Conservation (phyloP, 2,797 vertebrate genomes). For the Picus viridis region DNA sequence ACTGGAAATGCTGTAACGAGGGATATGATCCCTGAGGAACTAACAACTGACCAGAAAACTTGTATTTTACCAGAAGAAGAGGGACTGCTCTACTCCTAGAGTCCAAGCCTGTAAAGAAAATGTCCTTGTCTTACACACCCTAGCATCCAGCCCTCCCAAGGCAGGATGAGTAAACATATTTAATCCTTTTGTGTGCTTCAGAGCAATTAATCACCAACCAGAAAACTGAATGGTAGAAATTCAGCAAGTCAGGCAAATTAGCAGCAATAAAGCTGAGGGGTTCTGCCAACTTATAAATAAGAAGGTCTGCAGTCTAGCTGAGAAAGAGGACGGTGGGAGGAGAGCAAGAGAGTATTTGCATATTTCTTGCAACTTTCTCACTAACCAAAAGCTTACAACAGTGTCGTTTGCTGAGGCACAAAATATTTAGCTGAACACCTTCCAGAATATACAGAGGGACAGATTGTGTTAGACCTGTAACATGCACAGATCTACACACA, state of each 20-base stretch:
- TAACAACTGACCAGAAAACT: neutral
- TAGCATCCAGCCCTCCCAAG: neutral
- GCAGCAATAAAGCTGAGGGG: slow-evolving; percentile 42
- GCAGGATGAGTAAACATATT: slow-evolving; percentile 7
- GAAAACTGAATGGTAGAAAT: slow-evolving; percentile 34
- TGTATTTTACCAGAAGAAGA: neutral
- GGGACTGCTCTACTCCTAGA: neutral
- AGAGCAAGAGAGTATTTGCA: slow-evolving; percentile 14
- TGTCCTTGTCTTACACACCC: slow-evolving; percentile 23
- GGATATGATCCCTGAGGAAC: neutral
- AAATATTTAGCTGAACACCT: neutral
- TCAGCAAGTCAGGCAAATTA: slow-evolving; percentile 29
- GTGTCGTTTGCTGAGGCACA: neutral
- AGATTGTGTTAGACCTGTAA: neutral
- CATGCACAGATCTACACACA: neutral
- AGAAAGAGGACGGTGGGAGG: neutral
- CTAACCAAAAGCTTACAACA: neutral
- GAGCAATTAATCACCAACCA: neutral
- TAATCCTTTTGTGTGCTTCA: slow-evolving; percentile 1
- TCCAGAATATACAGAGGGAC: neutral
- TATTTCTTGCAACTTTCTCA: neutral
- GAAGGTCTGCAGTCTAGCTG: neutral
- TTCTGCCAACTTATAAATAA: slow-evolving; percentile 28
- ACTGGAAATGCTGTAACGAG: slow-evolving; percentile 1
- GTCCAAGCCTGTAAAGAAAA: slow-evolving; percentile 4